phyloP scores from a whole-genome alignment of 2,797 vertebrate species.

The Crypturellus tataupa region DNA sequence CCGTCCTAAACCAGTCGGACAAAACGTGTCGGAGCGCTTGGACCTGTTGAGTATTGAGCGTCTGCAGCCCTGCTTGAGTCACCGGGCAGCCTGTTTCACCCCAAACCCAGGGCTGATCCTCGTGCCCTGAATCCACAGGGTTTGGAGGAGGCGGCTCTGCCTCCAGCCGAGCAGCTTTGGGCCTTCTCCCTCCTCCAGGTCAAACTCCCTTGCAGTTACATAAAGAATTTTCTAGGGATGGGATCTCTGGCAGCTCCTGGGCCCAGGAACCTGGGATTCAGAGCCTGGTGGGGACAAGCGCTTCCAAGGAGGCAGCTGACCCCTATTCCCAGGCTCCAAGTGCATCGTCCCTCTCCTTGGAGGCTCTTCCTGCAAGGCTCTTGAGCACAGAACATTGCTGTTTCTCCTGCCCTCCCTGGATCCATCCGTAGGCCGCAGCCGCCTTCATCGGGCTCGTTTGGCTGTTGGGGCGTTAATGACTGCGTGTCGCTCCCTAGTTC shows the following conservation, averaged over 20 bases:
- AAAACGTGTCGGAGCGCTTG: background rate
- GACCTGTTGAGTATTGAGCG: background rate
- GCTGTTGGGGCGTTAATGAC: slow-evolving; percentile 39
- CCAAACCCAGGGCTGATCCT: background rate
- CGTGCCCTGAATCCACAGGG: background rate
- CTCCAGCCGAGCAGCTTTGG: background rate
- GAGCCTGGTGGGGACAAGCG: background rate
- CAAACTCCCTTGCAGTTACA: background rate
- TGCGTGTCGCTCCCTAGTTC: background rate
- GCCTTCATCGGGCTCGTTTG: background rate
- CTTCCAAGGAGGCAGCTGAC: background rate
- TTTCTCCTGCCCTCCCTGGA: background rate
- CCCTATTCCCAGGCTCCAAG: background rate
- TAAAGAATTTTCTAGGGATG: fast-evolving
- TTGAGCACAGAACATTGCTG: background rate
- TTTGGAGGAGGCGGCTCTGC: background rate
- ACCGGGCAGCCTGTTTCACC: background rate
- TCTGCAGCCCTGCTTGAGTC: background rate
- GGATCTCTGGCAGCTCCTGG: background rate
- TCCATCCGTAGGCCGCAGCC: background rate
- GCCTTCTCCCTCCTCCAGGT: background rate
- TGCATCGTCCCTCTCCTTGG: background rate
- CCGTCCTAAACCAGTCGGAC: background rate
- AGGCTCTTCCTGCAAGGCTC: background rate
- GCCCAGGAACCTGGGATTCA: background rate